A percentile compares a stretch with the other conserved stretches of the same genome.
phyloP scores from a whole-genome alignment of 2,113 vertebrate genomes.

The Carettochelys insculpta region DNA sequence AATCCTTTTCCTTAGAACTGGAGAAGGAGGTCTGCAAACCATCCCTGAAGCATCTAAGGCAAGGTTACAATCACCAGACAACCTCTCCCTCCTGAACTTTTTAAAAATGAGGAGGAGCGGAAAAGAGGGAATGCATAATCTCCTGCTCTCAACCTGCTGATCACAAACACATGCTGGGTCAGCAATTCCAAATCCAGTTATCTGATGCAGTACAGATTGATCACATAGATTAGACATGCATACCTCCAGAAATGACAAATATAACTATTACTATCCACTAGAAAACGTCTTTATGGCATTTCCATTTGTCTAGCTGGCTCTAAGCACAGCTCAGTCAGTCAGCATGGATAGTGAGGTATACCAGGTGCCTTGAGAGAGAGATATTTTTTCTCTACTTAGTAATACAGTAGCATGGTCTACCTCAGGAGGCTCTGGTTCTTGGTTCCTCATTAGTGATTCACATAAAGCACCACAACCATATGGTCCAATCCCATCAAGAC shows the following conservation, averaged over 20 bases:
- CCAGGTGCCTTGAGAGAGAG: fast-evolving
- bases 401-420: background rate
- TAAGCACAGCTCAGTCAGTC: background rate
- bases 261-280: background rate
- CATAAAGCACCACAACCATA: background rate
- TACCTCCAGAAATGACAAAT: background rate
- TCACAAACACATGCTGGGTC: background rate
- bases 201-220: background rate
- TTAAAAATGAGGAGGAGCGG: background rate
- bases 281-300: background rate
- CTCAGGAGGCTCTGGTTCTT: background rate
- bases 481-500: background rate
- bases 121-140: background rate
- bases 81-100: background rate
- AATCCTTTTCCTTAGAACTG: background rate
- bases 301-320: background rate
- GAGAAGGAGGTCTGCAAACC: background rate
- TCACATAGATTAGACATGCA: background rate
- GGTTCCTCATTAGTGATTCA: background rate
- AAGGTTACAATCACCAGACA: background rate
- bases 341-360: background rate
- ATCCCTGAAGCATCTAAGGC: background rate
- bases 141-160: background rate
- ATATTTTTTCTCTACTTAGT: background rate
- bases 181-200: background rate